Evolutionary conservation across 2,888 invertebrate genomes (phyloP), one percentile per base, ranked within the genome.

Genomic region (Branchinecta sandiegonensis): DNA sequence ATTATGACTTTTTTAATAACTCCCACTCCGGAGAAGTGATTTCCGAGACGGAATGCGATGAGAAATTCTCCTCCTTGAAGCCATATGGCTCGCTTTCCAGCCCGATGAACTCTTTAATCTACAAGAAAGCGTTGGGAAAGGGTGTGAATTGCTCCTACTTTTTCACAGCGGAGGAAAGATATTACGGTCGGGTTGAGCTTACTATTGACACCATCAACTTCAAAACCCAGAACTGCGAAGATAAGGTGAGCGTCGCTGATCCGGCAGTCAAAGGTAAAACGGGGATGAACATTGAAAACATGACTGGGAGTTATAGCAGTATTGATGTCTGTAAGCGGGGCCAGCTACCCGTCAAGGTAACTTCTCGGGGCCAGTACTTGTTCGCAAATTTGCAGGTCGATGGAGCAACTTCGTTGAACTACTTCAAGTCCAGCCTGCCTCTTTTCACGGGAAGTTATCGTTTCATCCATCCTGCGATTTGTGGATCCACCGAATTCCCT

Each of bases 1-100:
- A 92, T 76, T 93, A 92, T 75, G 92, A 93, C 76, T 93, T 92
- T 81, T 93, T 92, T 80, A 92, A 93, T 77, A 90, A 91, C 74
- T 91, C 90, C 0, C 86, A 87, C 67, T 87, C 88, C 72, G 93
- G 93, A 0, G 89, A 89, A 72, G 86, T 89, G 0, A 87, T 92
- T 0, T 83, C 84, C 0, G 87, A 86, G 23, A 90, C 89, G 14
- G 69, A 69, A 64, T 94, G 93, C 76, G 93, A 94, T 74, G 91
- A 93, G 76, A 85, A 88, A 2, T 90, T 92, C 76, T 86, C 88
- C 11, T 89, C 90, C 0, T 92, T 91, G 90, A 86, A 86, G 74
- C 84, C 86, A 9, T 73, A 72, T 10, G 92, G 92, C 0, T 82
- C 84, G 71, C 81, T 93, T 5, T 81, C 90, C 11, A 91, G 91